Evolutionary conservation across 2,797 vertebrate species (phyloP).

Genomic region (Danio choprae): DNA sequence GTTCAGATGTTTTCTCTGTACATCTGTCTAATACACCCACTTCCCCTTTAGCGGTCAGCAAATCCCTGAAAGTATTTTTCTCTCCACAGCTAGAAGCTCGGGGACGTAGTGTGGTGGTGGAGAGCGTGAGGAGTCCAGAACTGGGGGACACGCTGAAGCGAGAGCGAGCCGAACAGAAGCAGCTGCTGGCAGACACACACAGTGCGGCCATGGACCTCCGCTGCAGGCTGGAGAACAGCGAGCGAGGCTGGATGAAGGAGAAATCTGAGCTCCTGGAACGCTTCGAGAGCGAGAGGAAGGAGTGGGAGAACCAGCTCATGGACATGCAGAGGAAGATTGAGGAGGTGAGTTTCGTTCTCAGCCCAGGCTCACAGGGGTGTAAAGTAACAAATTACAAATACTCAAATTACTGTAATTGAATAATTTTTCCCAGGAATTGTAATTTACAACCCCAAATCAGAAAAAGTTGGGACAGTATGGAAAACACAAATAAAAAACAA

Average conservation of each 20-base stretch:
- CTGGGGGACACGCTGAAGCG: slow-evolving; percentile 72
- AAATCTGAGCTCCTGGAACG: slow-evolving; percentile 91
- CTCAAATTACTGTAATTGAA: too few relatives aligned
- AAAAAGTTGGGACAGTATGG: too few relatives aligned
- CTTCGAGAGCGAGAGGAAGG: slow-evolving; percentile 93
- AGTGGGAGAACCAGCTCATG: slow-evolving; percentile 96
- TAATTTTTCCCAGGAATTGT: too few relatives aligned
- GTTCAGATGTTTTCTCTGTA: background rate
- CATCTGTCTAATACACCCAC: slow-evolving; percentile 12
- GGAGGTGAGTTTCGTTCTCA: slow-evolving; percentile 79
- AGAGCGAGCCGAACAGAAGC: slow-evolving; percentile 81
- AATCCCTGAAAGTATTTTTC: slow-evolving; percentile 30
- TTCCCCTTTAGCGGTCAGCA: slow-evolving; percentile 29
- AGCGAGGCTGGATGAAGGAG: slow-evolving; percentile 89
- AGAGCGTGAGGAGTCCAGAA: slow-evolving; percentile 65
- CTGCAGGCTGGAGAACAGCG: slow-evolving; percentile 85
- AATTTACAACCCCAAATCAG: too few relatives aligned
- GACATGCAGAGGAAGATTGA: slow-evolving; percentile 97
- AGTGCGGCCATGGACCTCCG: slow-evolving; percentile 88
- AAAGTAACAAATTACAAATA: too few relatives aligned
- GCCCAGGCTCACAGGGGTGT: too few relatives aligned
- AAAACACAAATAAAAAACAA: too few relatives aligned
- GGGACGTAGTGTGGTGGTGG: slow-evolving; percentile 67
- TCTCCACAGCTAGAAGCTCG: slow-evolving; percentile 76
- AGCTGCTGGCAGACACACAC: slow-evolving; percentile 77